These are phyloP conservation scores for Troides helena DNA, from an alignment of 2,888 invertebrate species.

Conservation along the genomic window DNA sequence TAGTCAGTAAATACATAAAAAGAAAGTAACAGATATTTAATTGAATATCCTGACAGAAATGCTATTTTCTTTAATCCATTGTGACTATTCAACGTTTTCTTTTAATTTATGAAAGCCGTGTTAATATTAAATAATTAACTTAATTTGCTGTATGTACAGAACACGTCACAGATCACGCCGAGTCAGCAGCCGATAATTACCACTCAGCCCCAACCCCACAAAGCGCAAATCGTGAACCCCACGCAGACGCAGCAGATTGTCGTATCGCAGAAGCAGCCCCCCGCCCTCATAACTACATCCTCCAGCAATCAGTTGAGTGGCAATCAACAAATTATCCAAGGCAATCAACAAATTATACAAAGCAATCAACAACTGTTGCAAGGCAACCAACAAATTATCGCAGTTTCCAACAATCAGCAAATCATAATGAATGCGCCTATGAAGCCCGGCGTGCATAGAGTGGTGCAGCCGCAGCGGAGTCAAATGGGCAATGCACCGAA, in stretches of 20 bases:
- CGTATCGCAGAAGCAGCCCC: constrained; percentile 69
- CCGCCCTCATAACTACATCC: constrained; percentile 60
- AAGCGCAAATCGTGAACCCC: constrained; percentile 72
- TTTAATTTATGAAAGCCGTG: background rate
- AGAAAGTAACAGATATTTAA: background rate
- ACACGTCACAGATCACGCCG: constrained; percentile 66
- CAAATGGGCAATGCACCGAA: constrained; percentile 48
- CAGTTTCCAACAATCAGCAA: constrained; percentile 68
- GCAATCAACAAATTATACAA: constrained; percentile 52
- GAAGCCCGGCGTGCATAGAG: constrained; percentile 58
- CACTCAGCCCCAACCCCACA: constrained; percentile 76
- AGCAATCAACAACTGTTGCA: constrained; percentile 56
- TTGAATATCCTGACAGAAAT: background rate
- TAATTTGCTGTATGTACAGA: constrained; percentile 45
- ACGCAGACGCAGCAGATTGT: constrained; percentile 63
- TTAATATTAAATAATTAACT: background rate
- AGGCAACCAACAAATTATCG: constrained; percentile 64
- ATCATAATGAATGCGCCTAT: constrained; percentile 65
- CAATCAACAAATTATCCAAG: constrained; percentile 51
- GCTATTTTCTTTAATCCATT: background rate
- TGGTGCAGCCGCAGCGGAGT: constrained; percentile 57
- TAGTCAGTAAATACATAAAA: too few species aligned
- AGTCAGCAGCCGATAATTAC: constrained; percentile 76
- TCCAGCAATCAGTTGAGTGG: constrained; percentile 51
- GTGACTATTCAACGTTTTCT: background rate